Conservation (phyloP, 1,140 invertebrate species). For the Sminthurides bifidus region DNA sequence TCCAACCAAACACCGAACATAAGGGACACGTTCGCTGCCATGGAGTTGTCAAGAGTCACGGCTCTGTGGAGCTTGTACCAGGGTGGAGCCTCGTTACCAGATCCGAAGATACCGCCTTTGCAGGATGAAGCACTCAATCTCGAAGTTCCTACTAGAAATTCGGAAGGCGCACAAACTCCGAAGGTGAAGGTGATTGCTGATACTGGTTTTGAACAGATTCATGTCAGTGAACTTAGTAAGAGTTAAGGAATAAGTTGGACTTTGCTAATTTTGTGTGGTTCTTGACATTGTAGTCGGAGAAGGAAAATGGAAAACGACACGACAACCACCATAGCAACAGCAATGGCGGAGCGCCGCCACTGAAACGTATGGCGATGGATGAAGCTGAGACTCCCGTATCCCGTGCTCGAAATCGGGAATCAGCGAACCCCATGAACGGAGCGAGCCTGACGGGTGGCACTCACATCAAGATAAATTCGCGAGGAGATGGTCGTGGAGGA, state of each 20-base stretch:
- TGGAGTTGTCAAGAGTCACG: constrained; percentile 61
- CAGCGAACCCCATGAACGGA: background rate
- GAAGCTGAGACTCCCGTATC: constrained; percentile 39
- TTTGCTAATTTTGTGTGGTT: background rate
- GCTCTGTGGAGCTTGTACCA: constrained; percentile 62
- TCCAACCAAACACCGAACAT: constrained; percentile 40
- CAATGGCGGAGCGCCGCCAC: constrained; percentile 32
- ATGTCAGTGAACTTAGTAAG: background rate
- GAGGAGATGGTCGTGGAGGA: constrained; percentile 55
- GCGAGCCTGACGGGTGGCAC: constrained; percentile 41
- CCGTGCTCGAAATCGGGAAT: constrained; percentile 17
- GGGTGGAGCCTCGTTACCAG: constrained; percentile 48
- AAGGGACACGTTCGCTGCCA: constrained; percentile 46
- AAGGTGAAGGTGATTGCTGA: constrained; percentile 18
- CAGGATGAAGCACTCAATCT: constrained; percentile 52
- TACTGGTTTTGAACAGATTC: no score
- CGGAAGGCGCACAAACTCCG: constrained; percentile 34
- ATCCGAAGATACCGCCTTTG: constrained; percentile 33
- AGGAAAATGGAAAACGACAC: constrained; percentile 51
- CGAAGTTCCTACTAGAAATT: constrained; percentile 37
- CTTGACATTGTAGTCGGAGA: constrained; percentile 15
- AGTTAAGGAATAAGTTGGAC: background rate
- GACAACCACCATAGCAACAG: constrained; percentile 37
- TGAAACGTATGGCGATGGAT: constrained; percentile 39
- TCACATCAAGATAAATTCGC: constrained; percentile 77